Percentiles rank a stretch among this genome's conserved stretches.
Evolutionary conservation across 2,797 vertebrate genomes (phyloP).

Genomic region (Eupleurogrammus muticus): DNA sequence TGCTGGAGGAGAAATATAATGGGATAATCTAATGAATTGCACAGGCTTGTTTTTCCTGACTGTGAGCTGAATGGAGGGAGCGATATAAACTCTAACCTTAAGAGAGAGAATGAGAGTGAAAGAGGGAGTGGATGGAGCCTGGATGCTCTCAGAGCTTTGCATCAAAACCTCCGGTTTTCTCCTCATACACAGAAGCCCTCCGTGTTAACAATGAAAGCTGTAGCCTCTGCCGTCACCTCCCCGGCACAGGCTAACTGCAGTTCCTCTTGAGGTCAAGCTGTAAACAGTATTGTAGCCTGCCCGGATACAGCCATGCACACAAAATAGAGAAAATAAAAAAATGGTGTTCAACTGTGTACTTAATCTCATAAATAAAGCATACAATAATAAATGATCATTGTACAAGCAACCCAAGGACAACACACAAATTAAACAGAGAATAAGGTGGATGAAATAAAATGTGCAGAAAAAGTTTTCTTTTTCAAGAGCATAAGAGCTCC

Average conservation of each 20-base stretch:
- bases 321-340: slow-evolving; percentile 32
- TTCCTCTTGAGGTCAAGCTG: slow-evolving; percentile 65
- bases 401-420: neutral
- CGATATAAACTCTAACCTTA: slow-evolving; percentile 79
- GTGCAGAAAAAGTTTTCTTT: slow-evolving; percentile 25
- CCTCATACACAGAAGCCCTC: slow-evolving; percentile 69
- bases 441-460: neutral
- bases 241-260: slow-evolving; percentile 62
- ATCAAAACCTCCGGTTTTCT: slow-evolving; percentile 77
- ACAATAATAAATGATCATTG: neutral
- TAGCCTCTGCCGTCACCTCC: slow-evolving; percentile 58
- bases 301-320: slow-evolving; percentile 52
- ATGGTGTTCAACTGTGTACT: neutral
- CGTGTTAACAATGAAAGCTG: slow-evolving; percentile 74
- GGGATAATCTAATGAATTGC: slow-evolving; percentile 81
- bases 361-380: neutral
- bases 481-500: slow-evolving; percentile 29
- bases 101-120: slow-evolving; percentile 47
- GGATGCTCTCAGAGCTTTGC: slow-evolving; percentile 71
- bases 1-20: slow-evolving; percentile 75
- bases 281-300: slow-evolving; percentile 64
- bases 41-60: slow-evolving; percentile 70
- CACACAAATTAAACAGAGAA: slow-evolving; percentile 9
- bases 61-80: slow-evolving; percentile 72
- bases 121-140: slow-evolving; percentile 48